phyloP scores from a whole-genome alignment of 1,140 invertebrate genomes.

The Anastatus disparis region DNA sequence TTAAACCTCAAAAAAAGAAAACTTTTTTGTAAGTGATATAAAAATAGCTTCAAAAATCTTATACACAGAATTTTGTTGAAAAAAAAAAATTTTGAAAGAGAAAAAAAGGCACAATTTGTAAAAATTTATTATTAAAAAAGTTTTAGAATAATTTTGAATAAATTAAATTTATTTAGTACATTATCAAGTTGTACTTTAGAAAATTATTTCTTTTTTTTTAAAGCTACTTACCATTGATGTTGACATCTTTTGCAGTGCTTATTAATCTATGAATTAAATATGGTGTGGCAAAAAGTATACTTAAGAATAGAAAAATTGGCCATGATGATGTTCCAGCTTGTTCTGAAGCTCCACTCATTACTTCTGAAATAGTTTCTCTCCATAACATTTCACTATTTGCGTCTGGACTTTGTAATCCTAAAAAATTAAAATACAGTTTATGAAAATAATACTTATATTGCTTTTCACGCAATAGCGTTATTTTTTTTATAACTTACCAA shows the following conservation, averaged over 20 bases:
- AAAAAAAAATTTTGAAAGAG: too few relatives aligned
- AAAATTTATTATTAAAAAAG: too few relatives aligned
- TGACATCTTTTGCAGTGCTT: constrained; percentile 55
- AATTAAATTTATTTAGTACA: neutral
- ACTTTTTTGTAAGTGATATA: too few relatives aligned
- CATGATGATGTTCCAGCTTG: constrained; percentile 68
- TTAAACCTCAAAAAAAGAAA: too few relatives aligned
- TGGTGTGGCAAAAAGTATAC: constrained; percentile 87
- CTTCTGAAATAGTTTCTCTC: constrained; percentile 58
- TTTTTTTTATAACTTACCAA: constrained; percentile 68
- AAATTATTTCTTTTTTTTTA: constrained; percentile 62
- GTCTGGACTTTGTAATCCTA: constrained; percentile 65
- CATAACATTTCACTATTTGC: constrained; percentile 60
- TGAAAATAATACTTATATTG: too few relatives aligned
- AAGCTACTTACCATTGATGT: constrained; percentile 67
- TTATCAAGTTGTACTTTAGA: constrained; percentile 31
- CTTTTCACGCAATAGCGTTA: too few relatives aligned
- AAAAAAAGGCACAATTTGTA: too few relatives aligned
- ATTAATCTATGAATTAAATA: constrained; percentile 92
- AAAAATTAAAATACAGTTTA: constrained; percentile 3
- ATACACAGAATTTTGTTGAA: too few relatives aligned
- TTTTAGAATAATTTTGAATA: too few relatives aligned
- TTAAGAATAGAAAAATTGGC: constrained; percentile 84
- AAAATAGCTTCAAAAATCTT: too few relatives aligned
- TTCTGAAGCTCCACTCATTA: constrained; percentile 50